Percentiles rank a stretch among this genome's conserved stretches.
Conservation (phyloP, 2,888 invertebrate species). For the Archaeoteleia sp. region DNA sequence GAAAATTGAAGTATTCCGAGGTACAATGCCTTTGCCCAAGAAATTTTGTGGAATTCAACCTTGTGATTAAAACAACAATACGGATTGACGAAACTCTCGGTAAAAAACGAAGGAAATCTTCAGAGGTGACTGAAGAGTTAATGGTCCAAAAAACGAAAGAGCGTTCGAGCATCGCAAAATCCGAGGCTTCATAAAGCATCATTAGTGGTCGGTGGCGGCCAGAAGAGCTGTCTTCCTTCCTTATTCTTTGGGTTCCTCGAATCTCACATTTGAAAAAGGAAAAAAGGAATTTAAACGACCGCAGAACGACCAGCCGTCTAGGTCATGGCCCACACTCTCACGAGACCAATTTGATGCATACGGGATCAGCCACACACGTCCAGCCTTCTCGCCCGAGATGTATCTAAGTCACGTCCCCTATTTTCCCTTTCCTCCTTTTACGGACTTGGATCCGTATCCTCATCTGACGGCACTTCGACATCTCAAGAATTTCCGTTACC, state of each 20-base stretch:
- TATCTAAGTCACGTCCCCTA: conserved; percentile 4
- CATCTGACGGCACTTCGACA: not conserved
- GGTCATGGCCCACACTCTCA: conserved; percentile 53
- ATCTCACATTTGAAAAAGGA: conserved; percentile 46
- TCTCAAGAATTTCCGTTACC: conserved; percentile 3
- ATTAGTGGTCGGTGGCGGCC: conserved; percentile 54
- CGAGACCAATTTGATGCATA: conserved; percentile 15
- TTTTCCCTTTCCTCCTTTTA: too few species aligned
- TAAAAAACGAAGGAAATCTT: too few species aligned
- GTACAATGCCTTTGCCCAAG: too few species aligned
- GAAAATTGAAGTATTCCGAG: too few species aligned
- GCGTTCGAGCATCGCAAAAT: conserved; percentile 41
- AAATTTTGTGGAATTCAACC: too few species aligned
- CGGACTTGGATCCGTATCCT: not conserved
- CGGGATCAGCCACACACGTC: conserved; percentile 18
- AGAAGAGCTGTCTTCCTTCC: conserved; percentile 55
- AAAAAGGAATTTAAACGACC: conserved; percentile 58
- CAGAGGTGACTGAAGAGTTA: conserved; percentile 39
- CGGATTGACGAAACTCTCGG: too few species aligned
- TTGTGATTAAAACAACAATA: too few species aligned
- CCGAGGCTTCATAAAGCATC: conserved; percentile 58
- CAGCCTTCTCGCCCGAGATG: conserved; percentile 7
- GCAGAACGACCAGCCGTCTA: conserved; percentile 55
- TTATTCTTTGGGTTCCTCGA: conserved; percentile 55
- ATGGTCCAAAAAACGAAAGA: conserved; percentile 47